These are phyloP conservation scores for Laupala kohalensis DNA, from an alignment of 1,140 invertebrate species.

Conservation along the genomic window DNA sequence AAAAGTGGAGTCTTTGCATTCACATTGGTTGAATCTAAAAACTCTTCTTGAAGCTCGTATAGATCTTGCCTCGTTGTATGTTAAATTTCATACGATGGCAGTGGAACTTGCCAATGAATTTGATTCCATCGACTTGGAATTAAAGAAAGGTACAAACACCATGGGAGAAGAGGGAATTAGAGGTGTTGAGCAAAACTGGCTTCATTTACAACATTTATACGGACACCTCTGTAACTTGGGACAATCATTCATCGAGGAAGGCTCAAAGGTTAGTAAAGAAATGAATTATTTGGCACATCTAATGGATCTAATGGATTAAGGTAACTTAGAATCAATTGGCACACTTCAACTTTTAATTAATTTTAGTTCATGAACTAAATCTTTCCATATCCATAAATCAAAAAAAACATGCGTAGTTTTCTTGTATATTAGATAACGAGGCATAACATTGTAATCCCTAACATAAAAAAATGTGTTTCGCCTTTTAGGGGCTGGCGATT, in stretches of 20 bases:
- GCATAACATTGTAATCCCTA: too few relatives aligned
- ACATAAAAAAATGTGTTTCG: too few relatives aligned
- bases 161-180: conserved; percentile 37
- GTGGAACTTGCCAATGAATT: conserved; percentile 50
- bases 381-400: too few relatives aligned
- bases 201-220: conserved; percentile 42
- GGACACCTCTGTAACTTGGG: conserved; percentile 44
- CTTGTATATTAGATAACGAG: too few relatives aligned
- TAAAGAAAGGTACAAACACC: conserved; percentile 30
- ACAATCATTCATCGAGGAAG: conserved; percentile 52
- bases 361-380: too few relatives aligned
- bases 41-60: conserved; percentile 36
- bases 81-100: conserved; percentile 58
- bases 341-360: too few relatives aligned
- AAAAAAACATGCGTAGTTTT: too few relatives aligned
- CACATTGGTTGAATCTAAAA: conserved; percentile 27
- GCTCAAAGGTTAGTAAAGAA: conserved; percentile 33
- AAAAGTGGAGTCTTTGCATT: conserved; percentile 31
- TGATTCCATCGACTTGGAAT: conserved; percentile 45
- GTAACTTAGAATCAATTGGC: too few relatives aligned
- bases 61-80: conserved; percentile 46
- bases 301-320: too few relatives aligned
- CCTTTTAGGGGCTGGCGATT: too few relatives aligned
- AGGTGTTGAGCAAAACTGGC: conserved; percentile 45
- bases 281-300: too few relatives aligned